A percentile compares a stretch with the other conserved stretches of the same genome.
phyloP scores from a whole-genome alignment of 2,888 invertebrate genomes.

The Chymomyza fuscimana region DNA sequence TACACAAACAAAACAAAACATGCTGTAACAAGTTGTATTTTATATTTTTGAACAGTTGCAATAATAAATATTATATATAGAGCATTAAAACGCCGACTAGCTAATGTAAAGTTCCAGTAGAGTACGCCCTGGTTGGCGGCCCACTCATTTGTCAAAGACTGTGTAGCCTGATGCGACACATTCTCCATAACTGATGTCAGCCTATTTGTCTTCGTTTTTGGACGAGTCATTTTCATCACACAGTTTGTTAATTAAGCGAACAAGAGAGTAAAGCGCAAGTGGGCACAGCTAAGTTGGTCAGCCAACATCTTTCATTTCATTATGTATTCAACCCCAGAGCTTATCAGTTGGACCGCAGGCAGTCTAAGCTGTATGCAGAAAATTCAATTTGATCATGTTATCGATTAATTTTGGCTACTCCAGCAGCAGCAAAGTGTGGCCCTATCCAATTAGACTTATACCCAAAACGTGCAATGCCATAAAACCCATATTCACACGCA shows the following conservation, averaged over 20 bases:
- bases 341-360: not conserved
- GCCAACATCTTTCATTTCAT: not conserved
- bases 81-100: too few relatives aligned
- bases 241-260: not conserved
- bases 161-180: not conserved
- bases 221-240: not conserved
- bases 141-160: not conserved
- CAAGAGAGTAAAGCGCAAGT: not conserved
- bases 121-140: too few relatives aligned
- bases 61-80: too few relatives aligned
- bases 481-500: conserved; percentile 44
- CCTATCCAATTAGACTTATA: conserved; percentile 65
- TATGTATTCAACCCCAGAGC: too few relatives aligned
- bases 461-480: conserved; percentile 65
- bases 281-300: not conserved
- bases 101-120: too few relatives aligned
- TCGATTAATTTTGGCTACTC: conserved; percentile 51
- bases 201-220: conserved; percentile 1
- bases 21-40: too few relatives aligned
- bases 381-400: conserved; percentile 33
- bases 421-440: conserved; percentile 29
- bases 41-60: too few relatives aligned
- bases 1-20: too few relatives aligned
- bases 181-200: not conserved
- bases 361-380: not conserved